Evolutionary conservation across 2,113 vertebrate genomes (phyloP).

Genomic region (Ophiodon elongatus): DNA sequence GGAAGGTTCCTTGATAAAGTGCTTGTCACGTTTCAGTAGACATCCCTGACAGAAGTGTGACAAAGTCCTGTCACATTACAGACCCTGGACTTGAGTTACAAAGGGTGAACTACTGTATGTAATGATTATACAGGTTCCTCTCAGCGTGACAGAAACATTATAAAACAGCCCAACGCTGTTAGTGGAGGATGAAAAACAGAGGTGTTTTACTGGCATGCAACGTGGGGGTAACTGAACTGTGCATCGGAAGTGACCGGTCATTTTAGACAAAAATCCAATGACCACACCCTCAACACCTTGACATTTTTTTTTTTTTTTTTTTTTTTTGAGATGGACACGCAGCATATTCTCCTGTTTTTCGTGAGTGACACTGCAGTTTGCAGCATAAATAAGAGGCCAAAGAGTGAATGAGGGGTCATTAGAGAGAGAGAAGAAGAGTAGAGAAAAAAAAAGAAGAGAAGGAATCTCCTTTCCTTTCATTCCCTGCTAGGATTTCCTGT

Average conservation of each 20-base stretch:
- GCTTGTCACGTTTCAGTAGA: constrained; percentile 77
- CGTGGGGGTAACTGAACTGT: constrained; percentile 32
- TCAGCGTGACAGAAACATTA: constrained; percentile 48
- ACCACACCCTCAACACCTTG: background rate
- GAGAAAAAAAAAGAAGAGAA: constrained; percentile 9
- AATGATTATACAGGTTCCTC: constrained; percentile 78
- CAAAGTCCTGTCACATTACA: constrained; percentile 77
- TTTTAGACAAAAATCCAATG: constrained; percentile 10
- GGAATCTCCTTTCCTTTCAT: constrained; percentile 73
- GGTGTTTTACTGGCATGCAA: constrained; percentile 1
- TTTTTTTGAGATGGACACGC: background rate
- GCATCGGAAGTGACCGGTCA: constrained; percentile 20
- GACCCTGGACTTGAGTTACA: constrained; percentile 76
- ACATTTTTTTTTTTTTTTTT: no score
- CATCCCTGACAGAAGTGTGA: constrained; percentile 62
- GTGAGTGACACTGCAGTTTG: constrained; percentile 46
- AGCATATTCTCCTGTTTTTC: constrained; percentile 18
- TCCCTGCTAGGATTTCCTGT: constrained; percentile 82
- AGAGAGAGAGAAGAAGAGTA: constrained; percentile 38
- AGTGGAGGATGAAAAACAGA: constrained; percentile 32
- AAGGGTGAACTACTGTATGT: constrained; percentile 68
- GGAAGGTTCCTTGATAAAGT: constrained; percentile 70
- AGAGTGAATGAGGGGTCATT: constrained; percentile 39
- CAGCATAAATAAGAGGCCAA: constrained; percentile 39
- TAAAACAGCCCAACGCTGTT: constrained; percentile 53